These are phyloP conservation scores for Cylas formicarius DNA, from an alignment of 1,140 invertebrate genomes.

Conservation along the genomic window DNA sequence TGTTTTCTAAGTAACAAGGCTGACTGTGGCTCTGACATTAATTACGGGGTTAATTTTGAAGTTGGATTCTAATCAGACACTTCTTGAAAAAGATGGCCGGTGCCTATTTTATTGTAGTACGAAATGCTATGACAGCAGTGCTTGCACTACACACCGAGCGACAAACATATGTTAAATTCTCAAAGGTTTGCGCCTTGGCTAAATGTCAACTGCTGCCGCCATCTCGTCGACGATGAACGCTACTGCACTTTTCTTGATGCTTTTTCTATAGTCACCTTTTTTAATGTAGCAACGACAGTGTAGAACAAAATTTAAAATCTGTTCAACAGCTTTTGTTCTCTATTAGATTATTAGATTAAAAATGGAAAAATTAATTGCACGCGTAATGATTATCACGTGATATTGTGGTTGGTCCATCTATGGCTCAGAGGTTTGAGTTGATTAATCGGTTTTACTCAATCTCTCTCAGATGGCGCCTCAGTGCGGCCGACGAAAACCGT, in stretches of 20 bases:
- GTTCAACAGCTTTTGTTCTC: too few relatives aligned
- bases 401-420: too few relatives aligned
- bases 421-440: too few relatives aligned
- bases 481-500: too few relatives aligned
- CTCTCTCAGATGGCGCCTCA: too few relatives aligned
- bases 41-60: slow-evolving; percentile 61
- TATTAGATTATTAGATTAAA: too few relatives aligned
- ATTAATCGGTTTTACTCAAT: too few relatives aligned
- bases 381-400: too few relatives aligned
- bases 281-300: too few relatives aligned
- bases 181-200: slow-evolving; percentile 32
- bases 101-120: slow-evolving; percentile 36
- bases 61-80: slow-evolving; percentile 50
- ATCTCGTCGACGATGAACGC: slow-evolving; percentile 5
- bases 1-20: slow-evolving; percentile 91
- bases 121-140: slow-evolving; percentile 23
- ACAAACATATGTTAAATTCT: slow-evolving; percentile 42
- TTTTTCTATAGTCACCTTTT: not conserved
- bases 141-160: slow-evolving; percentile 36
- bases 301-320: too few relatives aligned
- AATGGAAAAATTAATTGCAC: too few relatives aligned
- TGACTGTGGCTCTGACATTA: slow-evolving; percentile 93
- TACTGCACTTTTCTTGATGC: not conserved
- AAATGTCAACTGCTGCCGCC: slow-evolving; percentile 13
- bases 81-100: slow-evolving; percentile 55